Percentiles rank a stretch among this genome's conserved stretches.
Conservation (phyloP, 2,113 vertebrate genomes). For the Heterotilapia buettikoferi region DNA sequence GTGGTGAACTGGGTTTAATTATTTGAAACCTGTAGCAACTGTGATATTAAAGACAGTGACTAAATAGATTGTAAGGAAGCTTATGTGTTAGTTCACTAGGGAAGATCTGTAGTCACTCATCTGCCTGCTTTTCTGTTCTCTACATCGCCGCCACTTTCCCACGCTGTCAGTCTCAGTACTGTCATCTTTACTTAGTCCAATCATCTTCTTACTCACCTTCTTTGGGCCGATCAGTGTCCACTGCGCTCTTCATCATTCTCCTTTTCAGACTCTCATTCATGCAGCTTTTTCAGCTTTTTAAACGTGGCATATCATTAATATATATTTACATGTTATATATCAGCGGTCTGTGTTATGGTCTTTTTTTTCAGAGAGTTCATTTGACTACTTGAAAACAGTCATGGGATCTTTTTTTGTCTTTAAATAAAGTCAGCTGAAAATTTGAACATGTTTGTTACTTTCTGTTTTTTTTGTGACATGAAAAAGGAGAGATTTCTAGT, state of each 20-base stretch:
- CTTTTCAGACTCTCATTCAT: background rate
- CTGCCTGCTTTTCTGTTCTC: background rate
- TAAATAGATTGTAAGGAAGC: background rate
- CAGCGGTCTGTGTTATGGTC: background rate
- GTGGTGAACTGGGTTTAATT: background rate
- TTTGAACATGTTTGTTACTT: too few species aligned
- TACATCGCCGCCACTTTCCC: fast-evolving
- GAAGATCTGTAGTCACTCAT: background rate
- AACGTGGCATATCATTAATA: background rate
- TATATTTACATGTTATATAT: background rate
- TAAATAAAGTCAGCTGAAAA: too few species aligned
- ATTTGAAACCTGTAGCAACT: background rate
- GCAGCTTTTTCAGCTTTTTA: background rate
- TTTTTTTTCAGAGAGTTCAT: too few species aligned
- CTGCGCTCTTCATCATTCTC: fast-evolving
- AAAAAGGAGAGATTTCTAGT: too few species aligned
- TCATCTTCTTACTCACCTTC: background rate
- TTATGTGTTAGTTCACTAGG: background rate
- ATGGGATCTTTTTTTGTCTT: too few species aligned
- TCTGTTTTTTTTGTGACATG: too few species aligned
- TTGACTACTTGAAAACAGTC: too few species aligned
- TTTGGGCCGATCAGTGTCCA: background rate
- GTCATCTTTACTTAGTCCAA: background rate
- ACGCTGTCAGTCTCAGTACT: fast-evolving
- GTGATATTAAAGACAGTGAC: background rate